Conservation (phyloP, 2,888 invertebrate genomes). For the Phania funesta region DNA sequence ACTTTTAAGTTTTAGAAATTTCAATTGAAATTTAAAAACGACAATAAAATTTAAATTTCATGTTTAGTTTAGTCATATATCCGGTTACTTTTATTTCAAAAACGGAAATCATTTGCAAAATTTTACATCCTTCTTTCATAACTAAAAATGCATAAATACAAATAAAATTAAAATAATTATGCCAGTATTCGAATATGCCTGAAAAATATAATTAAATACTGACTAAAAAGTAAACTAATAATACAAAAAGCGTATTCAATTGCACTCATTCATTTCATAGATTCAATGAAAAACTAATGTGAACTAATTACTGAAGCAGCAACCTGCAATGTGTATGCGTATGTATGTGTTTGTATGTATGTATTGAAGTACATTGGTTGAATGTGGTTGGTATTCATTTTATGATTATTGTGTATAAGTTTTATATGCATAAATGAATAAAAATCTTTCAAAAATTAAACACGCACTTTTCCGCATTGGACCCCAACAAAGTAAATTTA, state of each 20-base stretch:
- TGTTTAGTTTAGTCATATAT: constrained; percentile 63
- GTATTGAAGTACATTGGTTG: neutral
- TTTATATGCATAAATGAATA: constrained; percentile 55
- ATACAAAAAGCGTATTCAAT: constrained; percentile 17
- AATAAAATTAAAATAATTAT: neutral
- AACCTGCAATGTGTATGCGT: constrained; percentile 9
- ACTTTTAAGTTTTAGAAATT: neutral
- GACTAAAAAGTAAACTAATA: constrained; percentile 10
- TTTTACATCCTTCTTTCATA: constrained; percentile 61
- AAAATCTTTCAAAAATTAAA: constrained; percentile 67
- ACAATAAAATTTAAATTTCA: constrained; percentile 22
- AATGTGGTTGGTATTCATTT: constrained; percentile 30
- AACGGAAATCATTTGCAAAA: constrained; percentile 69
- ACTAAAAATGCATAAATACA: constrained; percentile 40
- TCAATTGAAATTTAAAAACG: constrained; percentile 9
- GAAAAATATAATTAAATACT: constrained; percentile 29
- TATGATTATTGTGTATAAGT: constrained; percentile 34
- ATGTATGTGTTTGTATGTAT: constrained; percentile 3
- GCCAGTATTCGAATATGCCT: neutral
- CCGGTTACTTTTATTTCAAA: constrained; percentile 52
- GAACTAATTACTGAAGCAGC: constrained; percentile 49
- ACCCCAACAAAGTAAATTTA: constrained; percentile 43
- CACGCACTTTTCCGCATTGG: constrained; percentile 71
- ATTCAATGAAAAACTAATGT: constrained; percentile 56
- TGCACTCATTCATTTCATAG: constrained; percentile 47